phyloP scores from a whole-genome alignment of 23 tunicate species.

The Halocynthia roretzi region DNA sequence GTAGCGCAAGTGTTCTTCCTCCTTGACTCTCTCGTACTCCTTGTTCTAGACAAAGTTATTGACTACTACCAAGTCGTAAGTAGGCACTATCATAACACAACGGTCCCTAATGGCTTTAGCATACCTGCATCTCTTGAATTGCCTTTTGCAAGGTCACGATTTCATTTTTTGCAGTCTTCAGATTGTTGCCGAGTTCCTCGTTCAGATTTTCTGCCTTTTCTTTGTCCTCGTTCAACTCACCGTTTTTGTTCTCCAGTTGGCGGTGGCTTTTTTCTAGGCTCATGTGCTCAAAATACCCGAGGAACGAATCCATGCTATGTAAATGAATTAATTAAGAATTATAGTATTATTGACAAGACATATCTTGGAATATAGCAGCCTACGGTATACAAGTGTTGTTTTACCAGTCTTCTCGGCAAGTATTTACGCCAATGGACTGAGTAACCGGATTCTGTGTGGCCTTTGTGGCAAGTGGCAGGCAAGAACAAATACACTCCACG shows the following conservation, averaged over 20 bases:
- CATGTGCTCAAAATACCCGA: conserved; percentile 73
- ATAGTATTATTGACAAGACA: not conserved
- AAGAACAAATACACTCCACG: conserved; percentile 26
- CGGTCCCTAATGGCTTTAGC: not conserved
- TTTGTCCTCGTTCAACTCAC: conserved; percentile 14
- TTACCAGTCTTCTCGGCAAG: conserved; percentile 38
- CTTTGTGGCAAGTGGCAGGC: conserved; percentile 32
- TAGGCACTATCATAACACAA: not conserved
- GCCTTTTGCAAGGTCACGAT: conserved; percentile 64
- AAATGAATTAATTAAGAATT: not conserved
- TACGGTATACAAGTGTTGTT: not conserved
- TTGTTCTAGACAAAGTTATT: conserved; percentile 35
- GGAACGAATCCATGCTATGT: conserved; percentile 46
- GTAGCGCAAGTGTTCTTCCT: conserved; percentile 37
- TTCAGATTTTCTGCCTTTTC: conserved; percentile 20
- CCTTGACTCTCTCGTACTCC: conserved; percentile 67
- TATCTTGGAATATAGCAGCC: not conserved
- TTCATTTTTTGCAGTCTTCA: conserved; percentile 53
- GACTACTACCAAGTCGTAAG: not conserved
- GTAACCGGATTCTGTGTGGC: conserved; percentile 52
- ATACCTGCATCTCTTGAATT: conserved; percentile 72
- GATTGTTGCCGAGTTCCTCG: conserved; percentile 20
- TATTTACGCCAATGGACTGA: conserved; percentile 29
- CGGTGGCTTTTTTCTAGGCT: conserved; percentile 53
- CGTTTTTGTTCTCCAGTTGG: conserved; percentile 37